A percentile compares a stretch with the other conserved stretches of the same genome.
These are phyloP conservation scores for Delphinapterus leucas DNA, from an alignment of 2,113 vertebrate species.

Conservation along the genomic window DNA sequence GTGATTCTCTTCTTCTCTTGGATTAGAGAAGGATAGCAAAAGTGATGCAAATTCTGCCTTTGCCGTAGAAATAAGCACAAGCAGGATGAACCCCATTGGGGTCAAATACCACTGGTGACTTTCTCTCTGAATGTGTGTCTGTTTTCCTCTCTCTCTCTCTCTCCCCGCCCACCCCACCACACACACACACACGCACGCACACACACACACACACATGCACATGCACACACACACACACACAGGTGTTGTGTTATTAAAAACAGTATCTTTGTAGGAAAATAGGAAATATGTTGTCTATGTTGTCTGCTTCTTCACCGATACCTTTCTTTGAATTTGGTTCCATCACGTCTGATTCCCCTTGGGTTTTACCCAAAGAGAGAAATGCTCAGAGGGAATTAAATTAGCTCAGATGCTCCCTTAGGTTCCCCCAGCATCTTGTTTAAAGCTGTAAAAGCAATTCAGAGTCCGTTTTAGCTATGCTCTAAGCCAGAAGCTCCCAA, in stretches of 20 bases:
- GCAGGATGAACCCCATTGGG: neutral
- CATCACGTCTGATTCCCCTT: neutral
- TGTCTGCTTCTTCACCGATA: neutral
- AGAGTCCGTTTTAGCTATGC: neutral
- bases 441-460: slow-evolving; percentile 1
- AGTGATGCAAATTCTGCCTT: neutral
- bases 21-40: neutral
- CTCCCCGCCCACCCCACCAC: no score
- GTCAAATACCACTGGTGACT: neutral
- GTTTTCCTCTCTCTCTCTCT: neutral
- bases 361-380: neutral
- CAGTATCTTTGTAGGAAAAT: neutral
- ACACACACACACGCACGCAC: no score
- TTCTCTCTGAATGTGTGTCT: neutral
- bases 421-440: neutral
- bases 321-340: neutral
- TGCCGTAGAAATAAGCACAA: neutral
- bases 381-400: neutral
- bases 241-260: neutral
- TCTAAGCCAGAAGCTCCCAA: neutral
- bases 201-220: neutral
- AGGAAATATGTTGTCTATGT: neutral
- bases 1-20: neutral
- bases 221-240: neutral
- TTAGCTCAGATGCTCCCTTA: neutral